These are phyloP conservation scores for Bombus consobrinus DNA, from an alignment of 1,140 invertebrate genomes.

Conservation along the genomic window DNA sequence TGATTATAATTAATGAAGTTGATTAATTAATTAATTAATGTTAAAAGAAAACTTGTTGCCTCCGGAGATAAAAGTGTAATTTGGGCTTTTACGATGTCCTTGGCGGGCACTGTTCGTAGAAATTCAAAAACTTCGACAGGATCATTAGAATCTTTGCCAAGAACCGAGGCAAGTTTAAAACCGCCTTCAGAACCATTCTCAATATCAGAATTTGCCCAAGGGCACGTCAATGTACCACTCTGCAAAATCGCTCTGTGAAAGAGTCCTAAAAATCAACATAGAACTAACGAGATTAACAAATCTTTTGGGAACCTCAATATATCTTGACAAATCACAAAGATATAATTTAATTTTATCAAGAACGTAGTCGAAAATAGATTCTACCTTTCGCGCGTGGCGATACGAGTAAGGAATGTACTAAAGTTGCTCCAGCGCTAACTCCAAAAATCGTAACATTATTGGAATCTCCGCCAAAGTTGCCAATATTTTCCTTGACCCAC, in stretches of 20 bases:
- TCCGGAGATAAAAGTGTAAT: not conserved
- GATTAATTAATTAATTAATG: too few relatives aligned
- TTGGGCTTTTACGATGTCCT: slow-evolving; percentile 52
- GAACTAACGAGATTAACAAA: not conserved
- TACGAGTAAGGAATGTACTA: slow-evolving; percentile 70
- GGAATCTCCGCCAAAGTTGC: slow-evolving; percentile 86
- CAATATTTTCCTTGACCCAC: slow-evolving; percentile 86
- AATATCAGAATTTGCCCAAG: slow-evolving; percentile 70
- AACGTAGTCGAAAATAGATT: not conserved
- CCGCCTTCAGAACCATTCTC: slow-evolving; percentile 66
- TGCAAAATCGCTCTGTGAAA: slow-evolving; percentile 85
- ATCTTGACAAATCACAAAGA: too few relatives aligned
- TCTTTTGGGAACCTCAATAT: too few relatives aligned
- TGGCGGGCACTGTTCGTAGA: slow-evolving; percentile 76
- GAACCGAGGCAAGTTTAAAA: slow-evolving; percentile 76
- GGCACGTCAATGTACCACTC: slow-evolving; percentile 82
- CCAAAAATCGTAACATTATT: slow-evolving; percentile 87
- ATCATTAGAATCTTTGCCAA: slow-evolving; percentile 80
- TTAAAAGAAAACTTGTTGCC: slow-evolving; percentile 4
- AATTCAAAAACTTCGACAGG: slow-evolving; percentile 77
- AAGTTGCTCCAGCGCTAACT: slow-evolving; percentile 83
- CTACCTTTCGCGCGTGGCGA: slow-evolving; percentile 66
- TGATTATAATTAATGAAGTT: not conserved
- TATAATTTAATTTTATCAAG: not conserved
- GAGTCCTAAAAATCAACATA: slow-evolving; percentile 76